Conservation (phyloP, 2,113 vertebrate species). For the Sylvilagus bachmani region DNA sequence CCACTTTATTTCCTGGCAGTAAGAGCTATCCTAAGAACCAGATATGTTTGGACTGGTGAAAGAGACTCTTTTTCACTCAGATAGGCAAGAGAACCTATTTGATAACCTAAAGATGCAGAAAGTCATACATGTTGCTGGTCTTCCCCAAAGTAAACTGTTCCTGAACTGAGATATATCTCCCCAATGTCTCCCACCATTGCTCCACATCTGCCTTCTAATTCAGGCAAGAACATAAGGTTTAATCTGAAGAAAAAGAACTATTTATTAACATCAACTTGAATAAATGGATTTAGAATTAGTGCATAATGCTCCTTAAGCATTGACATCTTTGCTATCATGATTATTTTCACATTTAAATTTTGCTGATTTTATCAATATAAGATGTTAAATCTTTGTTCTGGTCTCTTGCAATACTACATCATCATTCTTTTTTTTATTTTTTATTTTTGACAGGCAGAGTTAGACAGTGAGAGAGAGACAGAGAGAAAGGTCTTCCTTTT, state of each 20-base stretch:
- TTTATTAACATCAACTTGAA: neutral
- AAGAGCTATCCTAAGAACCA: neutral
- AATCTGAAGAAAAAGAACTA: neutral
- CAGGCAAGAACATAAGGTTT: neutral
- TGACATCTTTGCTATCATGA: neutral
- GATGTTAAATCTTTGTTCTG: neutral
- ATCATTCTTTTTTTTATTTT: neutral
- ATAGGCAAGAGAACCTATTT: neutral
- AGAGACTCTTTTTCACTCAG: neutral
- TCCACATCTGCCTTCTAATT: neutral
- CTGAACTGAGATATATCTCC: neutral
- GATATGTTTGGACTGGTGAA: neutral
- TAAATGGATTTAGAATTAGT: neutral
- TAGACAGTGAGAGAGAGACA: too few species aligned
- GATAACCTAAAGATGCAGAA: neutral
- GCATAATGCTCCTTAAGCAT: neutral
- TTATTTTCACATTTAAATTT: constrained; percentile 18
- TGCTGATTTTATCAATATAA: constrained; percentile 15
- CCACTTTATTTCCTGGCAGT: neutral
- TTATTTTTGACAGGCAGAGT: too few species aligned
- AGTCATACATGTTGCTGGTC: neutral
- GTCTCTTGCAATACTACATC: neutral
- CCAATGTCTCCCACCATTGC: neutral
- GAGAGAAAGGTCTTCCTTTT: too few species aligned
- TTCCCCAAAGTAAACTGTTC: neutral